These are phyloP conservation scores for Kobus ellipsiprymnus DNA, from an alignment of 2,113 vertebrate species.

Conservation along the genomic window DNA sequence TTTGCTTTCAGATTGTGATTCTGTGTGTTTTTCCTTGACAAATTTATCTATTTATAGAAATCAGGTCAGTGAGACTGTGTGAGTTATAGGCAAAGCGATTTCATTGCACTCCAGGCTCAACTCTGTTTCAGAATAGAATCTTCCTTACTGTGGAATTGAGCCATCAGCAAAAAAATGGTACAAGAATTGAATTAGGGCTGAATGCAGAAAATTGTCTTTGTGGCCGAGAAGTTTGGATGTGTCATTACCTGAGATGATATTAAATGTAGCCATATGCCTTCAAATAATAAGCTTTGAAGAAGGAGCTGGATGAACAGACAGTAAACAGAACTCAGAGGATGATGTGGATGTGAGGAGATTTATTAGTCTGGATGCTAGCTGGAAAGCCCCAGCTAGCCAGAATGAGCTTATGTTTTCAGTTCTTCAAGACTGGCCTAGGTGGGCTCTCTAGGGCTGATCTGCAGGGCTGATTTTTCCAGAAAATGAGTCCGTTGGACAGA, in stretches of 20 bases:
- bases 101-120: constrained; percentile 39
- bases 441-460: neutral
- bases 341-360: neutral
- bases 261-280: neutral
- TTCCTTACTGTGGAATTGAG: constrained; percentile 37
- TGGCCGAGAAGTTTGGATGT: neutral
- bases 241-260: neutral
- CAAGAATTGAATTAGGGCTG: constrained; percentile 14
- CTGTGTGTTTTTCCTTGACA: constrained; percentile 65
- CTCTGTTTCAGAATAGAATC: constrained; percentile 26
- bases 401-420: neutral
- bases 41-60: constrained; percentile 71
- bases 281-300: neutral
- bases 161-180: neutral
- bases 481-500: neutral
- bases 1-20: constrained; percentile 57
- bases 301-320: neutral
- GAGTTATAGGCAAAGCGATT: constrained; percentile 51
- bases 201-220: constrained; percentile 23
- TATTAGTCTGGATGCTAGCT: neutral
- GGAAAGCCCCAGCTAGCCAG: neutral
- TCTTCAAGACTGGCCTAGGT: neutral
- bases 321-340: neutral
- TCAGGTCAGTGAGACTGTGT: constrained; percentile 50
- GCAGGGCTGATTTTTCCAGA: neutral